phyloP scores from a whole-genome alignment of 23 tunicate genomes.

The Oikopleura vanhoeffeni region DNA sequence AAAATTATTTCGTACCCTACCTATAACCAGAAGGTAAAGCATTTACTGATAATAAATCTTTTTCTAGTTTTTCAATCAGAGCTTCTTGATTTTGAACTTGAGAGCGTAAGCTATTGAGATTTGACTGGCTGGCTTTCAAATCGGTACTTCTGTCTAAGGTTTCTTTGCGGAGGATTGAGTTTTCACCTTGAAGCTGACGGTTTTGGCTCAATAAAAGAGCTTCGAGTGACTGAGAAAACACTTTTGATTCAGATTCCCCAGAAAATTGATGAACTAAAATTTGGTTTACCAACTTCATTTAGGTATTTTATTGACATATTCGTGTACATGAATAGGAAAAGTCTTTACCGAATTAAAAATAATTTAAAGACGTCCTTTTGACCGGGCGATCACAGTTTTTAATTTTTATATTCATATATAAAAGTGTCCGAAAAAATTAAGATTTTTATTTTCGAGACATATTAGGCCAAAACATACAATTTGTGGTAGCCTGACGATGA shows the following conservation, averaged over 20 bases:
- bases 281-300: too few relatives aligned
- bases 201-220: slow-evolving; percentile 52
- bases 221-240: slow-evolving; percentile 35
- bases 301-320: too few relatives aligned
- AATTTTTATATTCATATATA: too few relatives aligned
- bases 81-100: slow-evolving; percentile 23
- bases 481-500: too few relatives aligned
- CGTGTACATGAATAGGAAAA: too few relatives aligned
- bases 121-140: background rate
- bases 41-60: slow-evolving; percentile 48
- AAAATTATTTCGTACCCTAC: background rate
- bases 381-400: too few relatives aligned
- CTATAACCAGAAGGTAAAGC: slow-evolving; percentile 36
- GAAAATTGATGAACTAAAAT: too few relatives aligned
- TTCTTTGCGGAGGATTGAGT: slow-evolving; percentile 37
- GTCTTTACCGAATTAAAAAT: too few relatives aligned
- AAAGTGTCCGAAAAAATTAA: too few relatives aligned
- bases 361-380: too few relatives aligned
- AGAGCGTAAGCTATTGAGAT: background rate
- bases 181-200: slow-evolving; percentile 46
- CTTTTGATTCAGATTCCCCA: background rate
- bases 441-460: too few relatives aligned
- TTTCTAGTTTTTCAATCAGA: slow-evolving; percentile 51
- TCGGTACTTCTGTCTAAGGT: slow-evolving; percentile 27
- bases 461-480: too few relatives aligned